These are phyloP conservation scores for Halcyon senegalensis DNA, from an alignment of 2,113 vertebrate species.

Conservation along the genomic window DNA sequence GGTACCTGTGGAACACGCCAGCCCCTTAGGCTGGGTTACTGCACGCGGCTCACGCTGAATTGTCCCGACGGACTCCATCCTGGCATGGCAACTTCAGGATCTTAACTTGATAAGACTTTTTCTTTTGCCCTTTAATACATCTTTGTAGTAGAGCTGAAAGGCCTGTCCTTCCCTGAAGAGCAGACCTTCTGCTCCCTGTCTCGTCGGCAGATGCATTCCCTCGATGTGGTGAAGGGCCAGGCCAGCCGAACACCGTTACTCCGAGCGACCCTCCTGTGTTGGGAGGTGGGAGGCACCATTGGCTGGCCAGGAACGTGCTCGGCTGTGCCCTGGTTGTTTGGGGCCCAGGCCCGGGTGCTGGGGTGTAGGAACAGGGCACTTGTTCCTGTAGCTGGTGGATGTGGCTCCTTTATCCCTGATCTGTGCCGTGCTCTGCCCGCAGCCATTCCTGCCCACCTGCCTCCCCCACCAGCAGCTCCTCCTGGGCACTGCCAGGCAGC, in stretches of 20 bases:
- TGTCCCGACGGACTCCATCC: accelerated
- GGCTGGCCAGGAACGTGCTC: accelerated
- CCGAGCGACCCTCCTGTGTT: too few species aligned
- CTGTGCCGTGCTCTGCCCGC: not conserved
- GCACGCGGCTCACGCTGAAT: accelerated
- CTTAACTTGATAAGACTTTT: not conserved
- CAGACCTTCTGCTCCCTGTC: not conserved
- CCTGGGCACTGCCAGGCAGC: not conserved
- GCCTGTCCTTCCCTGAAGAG: not conserved
- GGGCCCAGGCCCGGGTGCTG: not conserved
- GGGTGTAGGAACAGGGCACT: not conserved
- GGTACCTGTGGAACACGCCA: not conserved
- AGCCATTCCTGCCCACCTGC: not conserved
- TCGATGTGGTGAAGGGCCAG: too few species aligned
- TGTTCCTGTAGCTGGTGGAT: not conserved
- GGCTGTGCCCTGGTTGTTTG: not conserved
- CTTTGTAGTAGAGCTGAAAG: not conserved
- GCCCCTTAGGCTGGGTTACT: too few species aligned
- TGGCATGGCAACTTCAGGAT: not conserved
- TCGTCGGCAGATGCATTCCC: accelerated
- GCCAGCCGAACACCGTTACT: too few species aligned
- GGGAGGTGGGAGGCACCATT: not conserved
- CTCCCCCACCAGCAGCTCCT: not conserved
- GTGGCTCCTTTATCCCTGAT: not conserved
- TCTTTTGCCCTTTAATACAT: not conserved